Conservation (phyloP, 2,888 invertebrate species). For the Arge pagana region DNA sequence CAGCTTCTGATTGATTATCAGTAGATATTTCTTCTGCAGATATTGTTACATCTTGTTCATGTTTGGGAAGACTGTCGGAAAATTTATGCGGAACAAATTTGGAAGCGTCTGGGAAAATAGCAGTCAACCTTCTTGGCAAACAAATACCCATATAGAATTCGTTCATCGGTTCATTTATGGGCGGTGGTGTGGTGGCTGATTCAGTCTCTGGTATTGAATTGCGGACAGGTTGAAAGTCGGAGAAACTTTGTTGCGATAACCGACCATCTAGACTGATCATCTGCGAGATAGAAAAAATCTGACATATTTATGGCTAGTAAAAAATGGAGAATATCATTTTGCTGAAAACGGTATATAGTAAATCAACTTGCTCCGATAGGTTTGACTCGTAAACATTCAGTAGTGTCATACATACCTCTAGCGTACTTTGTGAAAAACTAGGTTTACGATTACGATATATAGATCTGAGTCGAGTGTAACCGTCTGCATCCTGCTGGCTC, state of each 20-base stretch:
- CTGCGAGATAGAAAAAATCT: no score
- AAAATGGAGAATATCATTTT: no score
- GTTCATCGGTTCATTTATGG: constrained; percentile 62
- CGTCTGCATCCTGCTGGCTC: constrained; percentile 76
- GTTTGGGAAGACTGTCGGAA: constrained; percentile 3
- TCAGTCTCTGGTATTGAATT: constrained; percentile 49
- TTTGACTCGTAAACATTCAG: not conserved
- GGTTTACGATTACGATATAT: constrained; percentile 71
- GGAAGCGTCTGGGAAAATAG: constrained; percentile 66
- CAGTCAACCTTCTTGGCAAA: constrained; percentile 69
- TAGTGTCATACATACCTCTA: constrained; percentile 41
- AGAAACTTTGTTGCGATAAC: constrained; percentile 51
- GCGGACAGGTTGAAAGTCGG: constrained; percentile 51
- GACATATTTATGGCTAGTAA: no score
- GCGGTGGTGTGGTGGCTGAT: constrained; percentile 43
- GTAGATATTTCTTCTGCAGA: not conserved
- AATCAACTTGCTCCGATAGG: no score
- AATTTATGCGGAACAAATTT: constrained; percentile 30
- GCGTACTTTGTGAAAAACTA: constrained; percentile 66
- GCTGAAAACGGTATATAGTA: no score
- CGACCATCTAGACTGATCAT: constrained; percentile 54
- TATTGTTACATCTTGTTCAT: constrained; percentile 2
- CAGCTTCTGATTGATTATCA: constrained; percentile 28
- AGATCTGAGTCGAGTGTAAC: constrained; percentile 74
- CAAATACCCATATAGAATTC: constrained; percentile 74